Percentiles rank a stretch among this genome's conserved stretches.
Conservation (phyloP, 1,140 invertebrate species). For the Macrostomum lignano region DNA sequence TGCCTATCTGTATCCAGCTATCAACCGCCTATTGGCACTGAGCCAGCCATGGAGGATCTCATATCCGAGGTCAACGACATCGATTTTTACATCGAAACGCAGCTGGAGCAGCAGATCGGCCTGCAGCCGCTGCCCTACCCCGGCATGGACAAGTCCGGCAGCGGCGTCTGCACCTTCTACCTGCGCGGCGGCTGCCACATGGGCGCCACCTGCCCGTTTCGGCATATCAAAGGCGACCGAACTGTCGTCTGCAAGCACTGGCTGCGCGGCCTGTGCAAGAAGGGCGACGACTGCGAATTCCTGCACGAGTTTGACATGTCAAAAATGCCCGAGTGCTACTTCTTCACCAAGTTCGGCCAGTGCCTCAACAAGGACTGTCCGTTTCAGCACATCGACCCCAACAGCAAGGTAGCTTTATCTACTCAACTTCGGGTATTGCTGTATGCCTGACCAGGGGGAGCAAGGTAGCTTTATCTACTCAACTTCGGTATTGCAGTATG, state of each 20-base stretch:
- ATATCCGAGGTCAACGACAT: no score
- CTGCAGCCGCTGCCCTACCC: conserved; percentile 46
- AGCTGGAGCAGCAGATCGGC: conserved; percentile 50
- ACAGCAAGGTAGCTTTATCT: no score
- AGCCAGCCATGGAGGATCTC: no score
- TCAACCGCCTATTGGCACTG: no score
- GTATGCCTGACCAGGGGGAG: no score
- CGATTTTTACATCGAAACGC: conserved; percentile 77
- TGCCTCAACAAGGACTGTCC: conserved; percentile 99
- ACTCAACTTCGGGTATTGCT: no score
- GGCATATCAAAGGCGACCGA: conserved; percentile 78
- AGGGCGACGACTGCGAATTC: conserved; percentile 97
- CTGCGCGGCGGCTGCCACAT: conserved; percentile 47
- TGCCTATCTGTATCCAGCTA: no score
- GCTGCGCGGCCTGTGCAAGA: conserved; percentile 89
- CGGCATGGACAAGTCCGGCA: conserved; percentile 94
- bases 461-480: no score
- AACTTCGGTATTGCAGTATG: no score
- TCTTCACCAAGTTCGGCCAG: conserved; percentile 47
- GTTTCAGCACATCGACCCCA: conserved; percentile 94
- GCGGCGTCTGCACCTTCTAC: conserved; percentile 80
- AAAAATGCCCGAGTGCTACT: conserved; percentile 99
- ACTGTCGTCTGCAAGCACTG: conserved; percentile 99
- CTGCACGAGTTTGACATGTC: conserved; percentile 98
- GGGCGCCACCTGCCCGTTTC: conserved; percentile 65